Evolutionary conservation across 2,888 invertebrate genomes (phyloP).

Genomic region (Caenorhabditis japonica): DNA sequence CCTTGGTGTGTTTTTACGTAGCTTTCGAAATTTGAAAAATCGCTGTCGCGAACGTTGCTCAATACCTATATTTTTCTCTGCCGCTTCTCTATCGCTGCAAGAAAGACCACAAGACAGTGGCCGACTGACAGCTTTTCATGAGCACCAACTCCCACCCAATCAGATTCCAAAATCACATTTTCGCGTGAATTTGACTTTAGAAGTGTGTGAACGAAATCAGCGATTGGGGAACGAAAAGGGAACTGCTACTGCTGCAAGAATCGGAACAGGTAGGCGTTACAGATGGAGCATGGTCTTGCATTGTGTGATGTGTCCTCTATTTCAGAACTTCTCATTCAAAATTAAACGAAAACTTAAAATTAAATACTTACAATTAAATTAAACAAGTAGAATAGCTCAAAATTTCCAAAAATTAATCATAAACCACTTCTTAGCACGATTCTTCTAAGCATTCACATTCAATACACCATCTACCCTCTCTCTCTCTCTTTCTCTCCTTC

Average conservation of each 20-base stretch:
- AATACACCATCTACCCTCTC: background rate
- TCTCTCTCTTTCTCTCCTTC: background rate
- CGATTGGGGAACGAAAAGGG: no score
- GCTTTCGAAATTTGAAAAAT: no score
- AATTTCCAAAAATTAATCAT: constrained; percentile 17
- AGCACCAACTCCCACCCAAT: background rate
- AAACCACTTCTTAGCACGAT: constrained; percentile 28
- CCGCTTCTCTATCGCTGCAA: no score
- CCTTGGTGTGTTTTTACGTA: no score
- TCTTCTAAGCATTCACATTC: background rate
- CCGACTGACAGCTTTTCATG: no score
- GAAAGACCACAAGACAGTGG: no score
- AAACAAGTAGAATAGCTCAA: constrained; percentile 7
- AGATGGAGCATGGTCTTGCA: constrained; percentile 35
- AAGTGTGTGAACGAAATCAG: constrained; percentile 31
- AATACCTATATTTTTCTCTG: no score
- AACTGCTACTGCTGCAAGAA: constrained; percentile 11
- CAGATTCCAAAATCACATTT: constrained; percentile 12
- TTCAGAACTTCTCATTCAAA: constrained; percentile 7
- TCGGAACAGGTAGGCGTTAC: constrained; percentile 32
- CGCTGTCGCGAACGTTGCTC: no score
- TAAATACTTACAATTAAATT: constrained; percentile 3
- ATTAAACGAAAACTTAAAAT: constrained; percentile 9
- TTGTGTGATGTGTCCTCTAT: constrained; percentile 16
- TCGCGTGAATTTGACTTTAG: constrained; percentile 37